Conservation (phyloP, 2,113 vertebrate species). For the Mormoops blainvillei region DNA sequence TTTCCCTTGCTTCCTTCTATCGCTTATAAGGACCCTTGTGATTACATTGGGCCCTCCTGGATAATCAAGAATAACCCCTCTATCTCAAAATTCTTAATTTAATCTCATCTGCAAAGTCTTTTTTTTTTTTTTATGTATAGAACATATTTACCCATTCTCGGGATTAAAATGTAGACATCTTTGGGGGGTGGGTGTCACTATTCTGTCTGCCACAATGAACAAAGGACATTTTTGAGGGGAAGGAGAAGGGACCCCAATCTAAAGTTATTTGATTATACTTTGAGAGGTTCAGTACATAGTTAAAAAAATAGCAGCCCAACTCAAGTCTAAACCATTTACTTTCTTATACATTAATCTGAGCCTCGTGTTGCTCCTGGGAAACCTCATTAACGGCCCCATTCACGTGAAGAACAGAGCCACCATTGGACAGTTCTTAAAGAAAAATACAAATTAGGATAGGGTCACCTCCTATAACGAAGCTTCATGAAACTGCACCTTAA, state of each 20-base stretch:
- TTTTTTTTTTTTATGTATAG: background rate
- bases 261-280: background rate
- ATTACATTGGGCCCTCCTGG: background rate
- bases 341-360: background rate
- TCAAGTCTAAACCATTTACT: background rate
- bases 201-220: background rate
- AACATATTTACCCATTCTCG: background rate
- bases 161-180: background rate
- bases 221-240: background rate
- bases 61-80: background rate
- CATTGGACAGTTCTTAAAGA: slow-evolving; percentile 27
- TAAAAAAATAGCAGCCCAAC: background rate
- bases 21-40: background rate
- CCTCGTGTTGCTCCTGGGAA: background rate
- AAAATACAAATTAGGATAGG: slow-evolving; percentile 12
- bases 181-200: background rate
- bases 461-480: slow-evolving; percentile 19
- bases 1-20: background rate
- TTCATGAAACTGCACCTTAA: background rate
- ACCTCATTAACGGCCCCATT: background rate
- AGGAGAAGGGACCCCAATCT: background rate
- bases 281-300: background rate
- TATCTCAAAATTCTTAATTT: background rate
- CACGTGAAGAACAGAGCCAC: background rate
- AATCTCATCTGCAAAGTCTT: background rate